Base-by-base conservation (phyloP, 2,113 vertebrate species). In the Rhipidura dahli region DNA sequence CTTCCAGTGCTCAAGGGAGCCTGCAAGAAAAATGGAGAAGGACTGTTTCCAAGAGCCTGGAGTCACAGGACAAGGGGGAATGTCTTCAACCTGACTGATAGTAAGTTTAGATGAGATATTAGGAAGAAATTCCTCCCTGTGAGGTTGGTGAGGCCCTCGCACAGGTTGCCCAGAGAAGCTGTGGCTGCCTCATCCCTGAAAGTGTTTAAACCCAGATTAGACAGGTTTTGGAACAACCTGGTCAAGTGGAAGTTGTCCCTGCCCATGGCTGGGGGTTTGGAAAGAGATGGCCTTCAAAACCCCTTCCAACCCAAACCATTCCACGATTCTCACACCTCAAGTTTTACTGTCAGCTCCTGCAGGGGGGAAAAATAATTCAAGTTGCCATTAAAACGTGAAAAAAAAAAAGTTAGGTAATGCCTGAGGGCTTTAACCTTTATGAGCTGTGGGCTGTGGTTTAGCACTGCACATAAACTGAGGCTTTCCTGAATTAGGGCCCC, bases 231-330 rank as follows among this genome's bases (percentile, higher is more conserved):
- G 35, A 76, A 8, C 35, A 35, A 37, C 17, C 14, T 76, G 54
- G 15, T 0, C 0, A 5, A 4, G 35, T 49, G 54, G 10, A 69
- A 42, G 4, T 1, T 49, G 22, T 61, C 40, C 26, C 8, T 69
- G 10, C 14, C 10, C 24, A 4, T 40, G 14, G 17, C 40, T 22
- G 21, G 3, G 20, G 3, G 6, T 7, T 31, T 89, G 26, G 44
- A 54, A 69, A 5, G 21, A 7, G 2, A 11, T 60, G 24, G 1
- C 5, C 9, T 68, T 54, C 6, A 13, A 22, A 2, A 3, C 61
- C 40, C 17, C 7, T 76, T 31, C 17, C 47, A 76, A 37, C 12
- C 12, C 63, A 83, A 37, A 42, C 18, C 22, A 27, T 23, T 69
- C 35, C 27, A 16, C 9, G 40, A 11, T 83, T 81, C 30, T 26